These are phyloP conservation scores for Plectus sambesii DNA, from an alignment of 1,140 invertebrate genomes.

Conservation along the genomic window DNA sequence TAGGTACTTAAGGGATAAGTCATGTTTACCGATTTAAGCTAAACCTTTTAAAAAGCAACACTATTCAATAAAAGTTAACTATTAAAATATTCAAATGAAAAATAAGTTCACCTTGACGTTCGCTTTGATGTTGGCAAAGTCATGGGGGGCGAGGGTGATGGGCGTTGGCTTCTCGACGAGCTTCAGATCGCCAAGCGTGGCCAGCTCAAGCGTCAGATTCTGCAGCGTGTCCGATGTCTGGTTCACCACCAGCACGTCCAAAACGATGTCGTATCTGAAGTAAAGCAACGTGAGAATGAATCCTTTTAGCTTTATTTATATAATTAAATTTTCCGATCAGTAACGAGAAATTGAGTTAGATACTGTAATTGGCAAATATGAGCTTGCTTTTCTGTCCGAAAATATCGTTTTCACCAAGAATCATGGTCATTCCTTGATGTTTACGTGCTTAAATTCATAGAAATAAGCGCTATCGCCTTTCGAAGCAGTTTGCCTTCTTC, in stretches of 20 bases:
- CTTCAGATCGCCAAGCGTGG: slow-evolving; percentile 88
- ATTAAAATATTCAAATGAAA: slow-evolving; percentile 13
- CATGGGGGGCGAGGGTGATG: slow-evolving; percentile 82
- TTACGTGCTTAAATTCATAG: no score
- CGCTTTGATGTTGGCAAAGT: slow-evolving; percentile 95
- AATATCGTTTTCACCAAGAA: no score
- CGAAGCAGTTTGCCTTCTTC: no score
- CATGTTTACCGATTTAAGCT: slow-evolving; percentile 38
- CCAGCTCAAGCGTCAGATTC: slow-evolving; percentile 91
- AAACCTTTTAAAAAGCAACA: slow-evolving; percentile 30
- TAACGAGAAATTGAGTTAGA: slow-evolving; percentile 48
- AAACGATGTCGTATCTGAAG: slow-evolving; percentile 70
- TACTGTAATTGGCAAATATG: no score
- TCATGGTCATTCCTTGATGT: no score
- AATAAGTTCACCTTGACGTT: slow-evolving; percentile 52
- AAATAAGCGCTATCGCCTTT: no score
- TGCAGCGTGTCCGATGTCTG: slow-evolving; percentile 91
- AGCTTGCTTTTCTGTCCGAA: no score
- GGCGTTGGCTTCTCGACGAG: slow-evolving; percentile 92
- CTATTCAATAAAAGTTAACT: slow-evolving; percentile 12
- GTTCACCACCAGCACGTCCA: slow-evolving; percentile 95
- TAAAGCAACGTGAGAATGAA: not conserved
- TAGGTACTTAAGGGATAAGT: no score
- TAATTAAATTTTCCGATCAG: no score
- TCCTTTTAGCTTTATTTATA: not conserved